Evolutionary conservation across 64 coral and sea anemone species (phyloP).

Genomic region (Stylophora pistillata): DNA sequence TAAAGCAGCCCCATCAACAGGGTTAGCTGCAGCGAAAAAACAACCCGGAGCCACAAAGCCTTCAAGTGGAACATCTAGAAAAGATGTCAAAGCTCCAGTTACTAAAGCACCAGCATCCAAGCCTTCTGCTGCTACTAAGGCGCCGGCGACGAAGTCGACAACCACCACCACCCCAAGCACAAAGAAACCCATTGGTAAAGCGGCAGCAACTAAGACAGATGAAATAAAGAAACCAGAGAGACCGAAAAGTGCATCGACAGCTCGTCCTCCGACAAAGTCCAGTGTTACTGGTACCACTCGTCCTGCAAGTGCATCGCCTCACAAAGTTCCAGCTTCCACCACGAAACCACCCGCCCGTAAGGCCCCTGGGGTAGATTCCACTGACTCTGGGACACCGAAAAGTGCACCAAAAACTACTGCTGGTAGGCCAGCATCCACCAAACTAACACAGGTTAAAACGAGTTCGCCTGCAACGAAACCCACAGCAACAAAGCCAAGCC

Average conservation of each 20-base stretch:
- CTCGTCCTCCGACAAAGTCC: conserved; percentile 7
- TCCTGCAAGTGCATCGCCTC: not conserved
- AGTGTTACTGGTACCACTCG: not conserved
- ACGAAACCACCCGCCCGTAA: not conserved
- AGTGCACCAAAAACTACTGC: conserved; percentile 20
- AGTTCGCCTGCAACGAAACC: not conserved
- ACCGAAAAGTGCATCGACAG: conserved; percentile 17
- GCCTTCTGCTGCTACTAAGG: not conserved
- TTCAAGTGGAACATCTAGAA: not conserved
- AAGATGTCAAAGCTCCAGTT: not conserved
- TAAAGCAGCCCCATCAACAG: conserved; percentile 11
- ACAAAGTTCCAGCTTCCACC: not conserved
- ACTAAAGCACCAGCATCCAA: not conserved
- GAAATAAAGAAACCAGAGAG: conserved; percentile 33
- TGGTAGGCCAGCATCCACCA: not conserved
- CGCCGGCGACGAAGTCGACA: not conserved
- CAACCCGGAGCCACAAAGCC: not conserved
- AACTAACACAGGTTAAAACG: not conserved
- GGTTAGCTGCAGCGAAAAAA: not conserved
- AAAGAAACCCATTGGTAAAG: conserved; percentile 12
- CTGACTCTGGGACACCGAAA: not conserved
- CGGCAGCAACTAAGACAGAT: conserved; percentile 1
- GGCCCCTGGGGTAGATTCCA: not conserved
- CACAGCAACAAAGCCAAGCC: not conserved
- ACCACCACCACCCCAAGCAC: not conserved